Evolutionary conservation across 2,888 invertebrate genomes (phyloP).

Genomic region (Agrochola macilenta): DNA sequence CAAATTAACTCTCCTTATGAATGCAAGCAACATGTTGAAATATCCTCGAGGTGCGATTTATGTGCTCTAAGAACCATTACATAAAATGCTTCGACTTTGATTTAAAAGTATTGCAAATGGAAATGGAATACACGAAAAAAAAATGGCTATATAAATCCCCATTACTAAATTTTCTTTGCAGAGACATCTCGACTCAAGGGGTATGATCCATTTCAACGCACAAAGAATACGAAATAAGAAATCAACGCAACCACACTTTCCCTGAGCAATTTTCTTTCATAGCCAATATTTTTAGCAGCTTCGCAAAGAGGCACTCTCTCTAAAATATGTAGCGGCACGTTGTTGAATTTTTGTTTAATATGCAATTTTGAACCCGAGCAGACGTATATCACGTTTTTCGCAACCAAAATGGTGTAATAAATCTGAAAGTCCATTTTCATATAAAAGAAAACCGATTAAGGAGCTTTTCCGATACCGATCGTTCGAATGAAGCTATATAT

Average conservation of each 20-base stretch:
- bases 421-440: slow-evolving; percentile 90
- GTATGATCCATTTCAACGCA: slow-evolving; percentile 85
- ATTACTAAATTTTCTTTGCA: slow-evolving; percentile 68
- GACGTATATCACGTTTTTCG: slow-evolving; percentile 86
- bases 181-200: slow-evolving; percentile 74
- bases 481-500: slow-evolving; percentile 90
- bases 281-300: slow-evolving; percentile 83
- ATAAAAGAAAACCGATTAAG: slow-evolving; percentile 91
- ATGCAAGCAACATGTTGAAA: slow-evolving; percentile 80
- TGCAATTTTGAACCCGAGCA: slow-evolving; percentile 83
- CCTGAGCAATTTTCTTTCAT: slow-evolving; percentile 86
- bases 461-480: slow-evolving; percentile 89
- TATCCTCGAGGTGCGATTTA: slow-evolving; percentile 73
- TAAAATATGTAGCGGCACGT: slow-evolving; percentile 84
- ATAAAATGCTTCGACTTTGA: slow-evolving; percentile 26
- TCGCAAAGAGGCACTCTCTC: slow-evolving; percentile 74
- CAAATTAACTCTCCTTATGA: slow-evolving; percentile 86
- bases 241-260: slow-evolving; percentile 87
- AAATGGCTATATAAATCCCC: slow-evolving; percentile 47
- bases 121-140: slow-evolving; percentile 21
- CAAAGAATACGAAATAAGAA: slow-evolving; percentile 89
- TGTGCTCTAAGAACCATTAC: slow-evolving; percentile 56
- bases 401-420: slow-evolving; percentile 88
- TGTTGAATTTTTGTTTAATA: slow-evolving; percentile 87
- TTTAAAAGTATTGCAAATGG: slow-evolving; percentile 31